These are phyloP conservation scores for Apostichopus parvimensis DNA, from an alignment of 35 echinoderm and acorn worm species.

Conservation along the genomic window DNA sequence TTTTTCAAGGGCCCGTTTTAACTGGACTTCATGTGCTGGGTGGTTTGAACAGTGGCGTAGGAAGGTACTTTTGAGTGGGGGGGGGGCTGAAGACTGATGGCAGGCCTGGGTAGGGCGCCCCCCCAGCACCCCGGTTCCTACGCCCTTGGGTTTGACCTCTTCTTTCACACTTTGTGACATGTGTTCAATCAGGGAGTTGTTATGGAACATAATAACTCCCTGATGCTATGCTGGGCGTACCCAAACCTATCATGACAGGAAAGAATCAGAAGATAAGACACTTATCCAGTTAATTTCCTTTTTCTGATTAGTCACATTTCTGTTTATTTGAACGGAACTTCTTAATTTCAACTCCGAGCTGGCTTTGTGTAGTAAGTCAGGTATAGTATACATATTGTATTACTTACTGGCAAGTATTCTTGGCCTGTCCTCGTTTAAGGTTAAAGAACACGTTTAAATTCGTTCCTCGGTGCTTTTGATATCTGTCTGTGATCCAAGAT, in stretches of 20 bases:
- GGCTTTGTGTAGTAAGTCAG: neutral
- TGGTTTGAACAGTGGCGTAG: no score
- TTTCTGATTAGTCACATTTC: neutral
- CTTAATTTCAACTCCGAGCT: neutral
- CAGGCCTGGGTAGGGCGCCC: no score
- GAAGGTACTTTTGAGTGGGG: no score
- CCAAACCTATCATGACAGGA: neutral
- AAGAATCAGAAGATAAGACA: neutral
- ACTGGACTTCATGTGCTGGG: no score
- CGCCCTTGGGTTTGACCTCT: no score
- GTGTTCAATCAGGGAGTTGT: no score
- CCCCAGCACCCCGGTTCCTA: no score
- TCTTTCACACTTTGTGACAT: no score
- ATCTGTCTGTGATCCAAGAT: neutral
- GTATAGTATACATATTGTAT: no score
- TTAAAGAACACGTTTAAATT: neutral
- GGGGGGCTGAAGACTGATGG: no score
- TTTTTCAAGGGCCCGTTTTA: no score
- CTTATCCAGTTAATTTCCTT: neutral
- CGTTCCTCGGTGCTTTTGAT: neutral
- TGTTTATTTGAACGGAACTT: conserved; percentile 1
- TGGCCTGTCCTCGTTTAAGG: neutral
- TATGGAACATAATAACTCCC: no score
- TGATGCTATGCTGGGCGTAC: neutral
- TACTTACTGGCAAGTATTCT: neutral